phyloP scores from a whole-genome alignment of 2,797 vertebrate species.

The Garrulus glandarius region DNA sequence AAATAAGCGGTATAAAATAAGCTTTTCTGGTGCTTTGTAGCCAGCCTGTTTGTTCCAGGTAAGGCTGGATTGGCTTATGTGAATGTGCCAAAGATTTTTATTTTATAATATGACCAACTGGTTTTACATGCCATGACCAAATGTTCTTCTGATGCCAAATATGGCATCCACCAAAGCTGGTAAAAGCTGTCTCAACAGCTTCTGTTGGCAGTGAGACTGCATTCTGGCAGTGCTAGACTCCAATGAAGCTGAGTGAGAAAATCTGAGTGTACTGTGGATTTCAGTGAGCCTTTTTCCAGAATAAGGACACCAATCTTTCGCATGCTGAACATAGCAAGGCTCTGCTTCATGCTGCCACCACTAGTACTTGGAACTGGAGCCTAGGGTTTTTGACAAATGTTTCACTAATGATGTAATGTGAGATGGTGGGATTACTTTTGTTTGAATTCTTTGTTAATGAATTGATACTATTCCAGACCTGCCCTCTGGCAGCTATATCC shows the following conservation, averaged over 20 bases:
- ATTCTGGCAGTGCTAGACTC: background rate
- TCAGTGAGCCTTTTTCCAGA: background rate
- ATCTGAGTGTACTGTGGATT: background rate
- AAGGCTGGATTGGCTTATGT: background rate
- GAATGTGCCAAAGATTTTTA: background rate
- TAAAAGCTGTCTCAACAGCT: background rate
- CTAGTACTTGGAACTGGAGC: background rate
- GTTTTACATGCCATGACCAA: background rate
- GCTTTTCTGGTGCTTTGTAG: background rate
- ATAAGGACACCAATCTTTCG: background rate
- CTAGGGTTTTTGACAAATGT: background rate
- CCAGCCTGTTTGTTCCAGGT: background rate
- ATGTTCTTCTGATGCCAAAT: background rate
- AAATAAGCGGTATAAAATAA: background rate
- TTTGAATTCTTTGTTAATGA: background rate
- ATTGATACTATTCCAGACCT: conserved; percentile 79
- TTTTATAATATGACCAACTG: background rate
- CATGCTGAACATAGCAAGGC: background rate
- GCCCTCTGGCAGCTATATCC: conserved; percentile 93
- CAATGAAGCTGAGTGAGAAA: background rate
- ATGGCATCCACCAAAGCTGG: background rate
- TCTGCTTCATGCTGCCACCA: background rate
- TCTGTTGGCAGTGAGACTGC: background rate
- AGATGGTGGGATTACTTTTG: background rate
- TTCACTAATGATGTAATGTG: background rate